Base-by-base conservation (phyloP, 2,113 vertebrate species). In the Chiloscyllium plagiosum region DNA sequence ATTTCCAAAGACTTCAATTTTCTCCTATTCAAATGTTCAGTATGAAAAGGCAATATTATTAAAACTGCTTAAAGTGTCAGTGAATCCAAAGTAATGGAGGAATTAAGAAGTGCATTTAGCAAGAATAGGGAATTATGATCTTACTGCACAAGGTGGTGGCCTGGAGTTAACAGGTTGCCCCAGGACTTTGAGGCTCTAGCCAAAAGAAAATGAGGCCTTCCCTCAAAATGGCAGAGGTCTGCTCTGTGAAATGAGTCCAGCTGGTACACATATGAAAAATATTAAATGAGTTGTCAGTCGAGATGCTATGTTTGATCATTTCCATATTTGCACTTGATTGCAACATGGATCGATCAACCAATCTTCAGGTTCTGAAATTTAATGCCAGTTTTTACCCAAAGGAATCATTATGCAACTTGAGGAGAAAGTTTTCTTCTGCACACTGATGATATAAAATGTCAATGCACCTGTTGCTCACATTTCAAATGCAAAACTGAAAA, bases 401-500 rank as follows among this genome's bases (percentile, higher is more conserved):
- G 29, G 89, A 93, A 66, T 93, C 61, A 19, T 61, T n/a, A 8
- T 17, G 4, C 89, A 93, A 93, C 19, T 83, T 93, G 33, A n/a
- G n/a, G 89, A 66, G 87, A 33, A 33, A 22, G 33, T 37, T 37
- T 66, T 42, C 61, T 66, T 37, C 15, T 66, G 56, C 29, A 92
- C 61, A 66, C 89, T n/a, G n/a, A 66, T 93, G 61, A 68, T 66
- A 10, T 17, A 66, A 66, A 19, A 68, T 13, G 20, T 24, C 89
- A 66, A 37, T 24, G 33, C 89, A 65, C 33, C 89, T 66, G 61
- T 66, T 93, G 33, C 61, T 37, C 66, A 93, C 89, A 93, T 66
- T 93, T 93, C 61, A 93, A 93, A 66, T 68, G 61, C 89, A 66
- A 61, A 93, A 93, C 89, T 93, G 65, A 93, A 65, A 93, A 93